These are phyloP conservation scores for Ophion ventricosus DNA, from an alignment of 2,888 invertebrate genomes.

Conservation along the genomic window DNA sequence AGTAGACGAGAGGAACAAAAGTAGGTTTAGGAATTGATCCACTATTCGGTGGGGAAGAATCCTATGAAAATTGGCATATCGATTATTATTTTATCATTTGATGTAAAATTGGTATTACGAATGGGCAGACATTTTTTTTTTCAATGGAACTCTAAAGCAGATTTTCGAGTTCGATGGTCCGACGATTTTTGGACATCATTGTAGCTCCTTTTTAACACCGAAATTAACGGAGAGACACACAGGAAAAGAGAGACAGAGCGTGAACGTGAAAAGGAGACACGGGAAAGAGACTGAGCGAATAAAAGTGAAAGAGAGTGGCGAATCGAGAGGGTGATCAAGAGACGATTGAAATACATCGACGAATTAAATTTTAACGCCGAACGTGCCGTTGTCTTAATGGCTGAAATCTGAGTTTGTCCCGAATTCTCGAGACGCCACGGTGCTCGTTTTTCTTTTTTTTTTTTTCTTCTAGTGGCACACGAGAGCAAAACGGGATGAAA, in stretches of 20 bases:
- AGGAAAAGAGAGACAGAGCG: conserved; percentile 35
- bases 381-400: conserved; percentile 70
- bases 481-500: conserved; percentile 59
- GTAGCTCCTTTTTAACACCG: conserved; percentile 42
- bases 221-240: conserved; percentile 51
- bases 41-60: background rate
- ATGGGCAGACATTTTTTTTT: background rate
- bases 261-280: background rate
- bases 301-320: conserved; percentile 6
- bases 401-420: conserved; percentile 39
- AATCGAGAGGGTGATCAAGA: conserved; percentile 19
- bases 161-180: background rate
- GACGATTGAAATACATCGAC: conserved; percentile 74
- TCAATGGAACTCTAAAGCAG: background rate
- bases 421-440: conserved; percentile 44
- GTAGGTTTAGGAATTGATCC: conserved; percentile 14
- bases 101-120: conserved; percentile 29
- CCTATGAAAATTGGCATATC: conserved; percentile 23
- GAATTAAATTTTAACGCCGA: conserved; percentile 65
- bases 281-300: conserved; percentile 18
- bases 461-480: conserved; percentile 67
- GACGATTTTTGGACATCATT: conserved; percentile 13
- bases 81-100: conserved; percentile 20
- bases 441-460: no score
- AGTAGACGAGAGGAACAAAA: background rate